A percentile compares a stretch with the other conserved stretches of the same genome.
These are phyloP conservation scores for Arion vulgaris DNA, from an alignment of 1,140 invertebrate species.

Conservation along the genomic window DNA sequence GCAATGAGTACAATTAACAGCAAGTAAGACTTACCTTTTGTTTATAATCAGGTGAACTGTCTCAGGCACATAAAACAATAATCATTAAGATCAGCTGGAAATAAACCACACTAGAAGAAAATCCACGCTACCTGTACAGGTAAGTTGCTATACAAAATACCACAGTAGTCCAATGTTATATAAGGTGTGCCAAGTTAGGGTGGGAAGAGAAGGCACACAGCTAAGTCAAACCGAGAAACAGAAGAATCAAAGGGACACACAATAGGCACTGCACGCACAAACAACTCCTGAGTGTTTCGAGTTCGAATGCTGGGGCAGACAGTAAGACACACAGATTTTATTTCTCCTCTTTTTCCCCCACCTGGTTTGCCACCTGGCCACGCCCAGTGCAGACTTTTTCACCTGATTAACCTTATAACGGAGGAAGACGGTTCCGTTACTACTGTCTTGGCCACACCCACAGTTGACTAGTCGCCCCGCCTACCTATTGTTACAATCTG, in stretches of 20 bases:
- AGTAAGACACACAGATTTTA: not conserved
- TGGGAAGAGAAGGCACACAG: too few relatives aligned
- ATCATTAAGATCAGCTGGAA: too few relatives aligned
- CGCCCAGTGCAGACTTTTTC: not conserved
- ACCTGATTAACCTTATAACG: not conserved
- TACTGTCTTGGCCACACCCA: not conserved
- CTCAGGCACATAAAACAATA: too few relatives aligned
- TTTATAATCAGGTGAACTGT: too few relatives aligned
- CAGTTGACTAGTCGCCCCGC: not conserved
- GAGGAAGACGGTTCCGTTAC: not conserved
- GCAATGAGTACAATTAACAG: too few relatives aligned
- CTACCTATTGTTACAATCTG: not conserved
- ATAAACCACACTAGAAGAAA: too few relatives aligned
- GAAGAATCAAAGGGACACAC: not conserved
- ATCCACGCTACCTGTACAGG: too few relatives aligned
- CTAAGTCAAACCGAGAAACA: too few relatives aligned
- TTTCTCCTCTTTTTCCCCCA: not conserved
- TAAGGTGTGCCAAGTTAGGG: too few relatives aligned
- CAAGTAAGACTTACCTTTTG: too few relatives aligned
- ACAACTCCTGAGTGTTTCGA: not conserved
- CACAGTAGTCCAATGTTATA: too few relatives aligned
- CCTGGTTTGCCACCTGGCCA: conserved; percentile 5
- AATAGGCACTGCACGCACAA: not conserved
- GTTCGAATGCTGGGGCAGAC: not conserved
- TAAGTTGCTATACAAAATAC: too few relatives aligned